These are phyloP conservation scores for Battus philenor DNA, from an alignment of 1,140 invertebrate genomes.

Conservation along the genomic window DNA sequence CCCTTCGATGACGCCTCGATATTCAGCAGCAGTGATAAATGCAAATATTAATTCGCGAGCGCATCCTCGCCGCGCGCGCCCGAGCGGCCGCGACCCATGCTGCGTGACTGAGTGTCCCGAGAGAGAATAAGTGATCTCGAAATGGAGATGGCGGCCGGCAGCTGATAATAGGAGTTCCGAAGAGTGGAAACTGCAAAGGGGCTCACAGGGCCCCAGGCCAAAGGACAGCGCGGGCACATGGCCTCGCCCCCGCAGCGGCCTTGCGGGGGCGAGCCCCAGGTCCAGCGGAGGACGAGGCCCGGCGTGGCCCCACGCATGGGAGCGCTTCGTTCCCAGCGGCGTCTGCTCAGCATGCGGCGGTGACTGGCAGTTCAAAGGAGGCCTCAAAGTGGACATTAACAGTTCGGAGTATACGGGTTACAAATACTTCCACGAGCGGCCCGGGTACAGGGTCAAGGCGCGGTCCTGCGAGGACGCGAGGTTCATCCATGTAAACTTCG, in stretches of 20 bases:
- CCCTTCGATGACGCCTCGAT: slow-evolving; percentile 24
- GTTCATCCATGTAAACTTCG: slow-evolving; percentile 79
- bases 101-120: slow-evolving; percentile 24
- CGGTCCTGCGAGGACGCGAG: slow-evolving; percentile 78
- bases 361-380: slow-evolving; percentile 61
- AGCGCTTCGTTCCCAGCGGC: slow-evolving; percentile 54
- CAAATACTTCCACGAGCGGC: slow-evolving; percentile 53
- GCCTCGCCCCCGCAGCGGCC: slow-evolving; percentile 56
- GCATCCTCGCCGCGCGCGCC: not conserved
- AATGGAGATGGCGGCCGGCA: slow-evolving; percentile 64
- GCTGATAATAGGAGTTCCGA: slow-evolving; percentile 51
- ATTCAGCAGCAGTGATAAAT: slow-evolving; percentile 23
- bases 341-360: slow-evolving; percentile 61
- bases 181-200: slow-evolving; percentile 69
- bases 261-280: slow-evolving; percentile 43
- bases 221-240: slow-evolving; percentile 53
- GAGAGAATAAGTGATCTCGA: slow-evolving; percentile 68
- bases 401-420: slow-evolving; percentile 72
- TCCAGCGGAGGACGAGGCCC: slow-evolving; percentile 18
- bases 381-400: slow-evolving; percentile 57
- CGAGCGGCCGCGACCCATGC: slow-evolving; percentile 15
- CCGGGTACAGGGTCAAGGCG: slow-evolving; percentile 56
- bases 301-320: slow-evolving; percentile 28
- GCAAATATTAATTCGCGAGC: slow-evolving; percentile 11
- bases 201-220: slow-evolving; percentile 34